Evolutionary conservation across 2,888 invertebrate species (phyloP).

Genomic region (Pachymerium ferrugineum): DNA sequence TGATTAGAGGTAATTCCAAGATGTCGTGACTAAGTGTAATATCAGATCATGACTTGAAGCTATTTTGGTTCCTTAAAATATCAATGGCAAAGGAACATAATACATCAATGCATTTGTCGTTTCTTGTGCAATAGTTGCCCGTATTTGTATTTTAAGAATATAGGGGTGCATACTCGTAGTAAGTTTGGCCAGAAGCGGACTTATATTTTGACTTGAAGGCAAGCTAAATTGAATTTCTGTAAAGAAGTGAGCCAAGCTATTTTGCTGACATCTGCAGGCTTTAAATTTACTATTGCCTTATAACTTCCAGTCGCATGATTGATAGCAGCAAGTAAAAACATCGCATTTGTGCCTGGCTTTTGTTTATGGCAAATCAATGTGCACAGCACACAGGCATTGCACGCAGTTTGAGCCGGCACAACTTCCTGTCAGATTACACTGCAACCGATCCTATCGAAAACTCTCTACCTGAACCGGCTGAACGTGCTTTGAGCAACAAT

Average conservation of each 20-base stretch:
- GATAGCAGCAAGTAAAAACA: constrained; percentile 17
- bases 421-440: constrained; percentile 27
- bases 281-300: constrained; percentile 22
- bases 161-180: too few species aligned
- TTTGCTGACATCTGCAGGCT: constrained; percentile 11
- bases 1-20: too few species aligned
- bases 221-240: neutral
- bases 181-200: too few species aligned
- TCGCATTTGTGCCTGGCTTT: constrained; percentile 19
- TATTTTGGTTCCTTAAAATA: too few species aligned
- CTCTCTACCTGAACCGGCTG: too few species aligned
- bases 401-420: constrained; percentile 17
- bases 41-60: too few species aligned
- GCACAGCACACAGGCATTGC: neutral
- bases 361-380: constrained; percentile 27
- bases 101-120: too few species aligned
- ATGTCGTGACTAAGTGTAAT: too few species aligned
- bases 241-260: neutral
- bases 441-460: constrained; percentile 15
- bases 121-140: too few species aligned
- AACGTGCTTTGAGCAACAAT: neutral
- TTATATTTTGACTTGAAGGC: neutral
- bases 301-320: constrained; percentile 22
- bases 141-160: too few species aligned
- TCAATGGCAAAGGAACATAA: too few species aligned